These are phyloP conservation scores for Dryadula phaetusa DNA, from an alignment of 2,888 invertebrate species.

Conservation along the genomic window DNA sequence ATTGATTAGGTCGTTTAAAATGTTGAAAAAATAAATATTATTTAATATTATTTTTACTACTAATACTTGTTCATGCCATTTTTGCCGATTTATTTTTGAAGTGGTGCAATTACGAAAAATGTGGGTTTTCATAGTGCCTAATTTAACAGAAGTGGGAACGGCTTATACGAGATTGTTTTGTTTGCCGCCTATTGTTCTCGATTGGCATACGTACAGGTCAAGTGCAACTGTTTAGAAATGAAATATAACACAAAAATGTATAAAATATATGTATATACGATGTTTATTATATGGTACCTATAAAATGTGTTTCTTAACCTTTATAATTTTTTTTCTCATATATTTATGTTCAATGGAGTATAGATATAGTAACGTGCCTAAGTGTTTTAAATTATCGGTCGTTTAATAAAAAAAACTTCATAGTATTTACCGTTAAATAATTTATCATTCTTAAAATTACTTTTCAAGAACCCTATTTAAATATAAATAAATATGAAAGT, in stretches of 20 bases:
- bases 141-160: slow-evolving; percentile 14
- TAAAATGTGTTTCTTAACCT: background rate
- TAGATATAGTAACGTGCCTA: too few relatives aligned
- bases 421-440: too few relatives aligned
- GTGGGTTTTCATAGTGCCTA: slow-evolving; percentile 1
- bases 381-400: too few relatives aligned
- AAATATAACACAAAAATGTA: slow-evolving; percentile 10
- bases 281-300: background rate
- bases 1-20: too few relatives aligned
- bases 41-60: background rate
- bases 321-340: too few relatives aligned
- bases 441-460: too few relatives aligned
- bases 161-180: slow-evolving; percentile 25
- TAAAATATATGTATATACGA: background rate
- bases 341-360: too few relatives aligned
- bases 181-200: slow-evolving; percentile 27
- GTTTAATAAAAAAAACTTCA: too few relatives aligned
- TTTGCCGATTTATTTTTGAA: background rate
- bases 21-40: too few relatives aligned
- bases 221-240: slow-evolving; percentile 20
- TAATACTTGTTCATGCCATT: background rate
- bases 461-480: background rate
- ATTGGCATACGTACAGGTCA: slow-evolving; percentile 27
- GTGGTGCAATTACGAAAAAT: background rate
- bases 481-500: background rate